These are phyloP conservation scores for Pavo muticus DNA, from an alignment of 2,113 vertebrate genomes.

Conservation along the genomic window DNA sequence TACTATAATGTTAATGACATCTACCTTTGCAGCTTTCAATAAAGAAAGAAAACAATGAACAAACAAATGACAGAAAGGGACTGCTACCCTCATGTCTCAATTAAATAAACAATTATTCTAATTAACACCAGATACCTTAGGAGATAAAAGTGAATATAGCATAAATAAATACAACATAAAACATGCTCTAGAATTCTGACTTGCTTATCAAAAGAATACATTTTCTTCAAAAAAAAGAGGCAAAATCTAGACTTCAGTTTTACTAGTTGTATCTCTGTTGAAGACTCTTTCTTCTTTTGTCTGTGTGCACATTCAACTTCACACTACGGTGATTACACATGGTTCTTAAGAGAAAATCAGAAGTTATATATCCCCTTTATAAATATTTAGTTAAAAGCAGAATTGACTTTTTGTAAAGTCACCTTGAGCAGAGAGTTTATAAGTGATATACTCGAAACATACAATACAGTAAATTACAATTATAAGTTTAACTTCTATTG, in stretches of 20 bases:
- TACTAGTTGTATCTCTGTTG: not conserved
- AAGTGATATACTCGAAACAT: not conserved
- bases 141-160: not conserved
- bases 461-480: not conserved
- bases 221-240: not conserved
- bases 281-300: not conserved
- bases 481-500: not conserved
- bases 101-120: not conserved
- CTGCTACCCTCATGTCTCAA: accelerated
- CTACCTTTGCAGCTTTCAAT: not conserved
- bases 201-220: not conserved
- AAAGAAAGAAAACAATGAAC: not conserved
- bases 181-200: not conserved
- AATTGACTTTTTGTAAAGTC: not conserved
- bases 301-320: not conserved
- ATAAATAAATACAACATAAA: not conserved
- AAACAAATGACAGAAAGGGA: not conserved
- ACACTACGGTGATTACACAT: not conserved
- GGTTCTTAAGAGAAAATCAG: not conserved
- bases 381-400: not conserved
- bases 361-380: not conserved
- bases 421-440: not conserved
- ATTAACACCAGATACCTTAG: not conserved
- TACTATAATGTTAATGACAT: not conserved
- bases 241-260: not conserved